Evolutionary conservation across 2,113 vertebrate genomes (phyloP).

Genomic region (Pampusana beccarii): DNA sequence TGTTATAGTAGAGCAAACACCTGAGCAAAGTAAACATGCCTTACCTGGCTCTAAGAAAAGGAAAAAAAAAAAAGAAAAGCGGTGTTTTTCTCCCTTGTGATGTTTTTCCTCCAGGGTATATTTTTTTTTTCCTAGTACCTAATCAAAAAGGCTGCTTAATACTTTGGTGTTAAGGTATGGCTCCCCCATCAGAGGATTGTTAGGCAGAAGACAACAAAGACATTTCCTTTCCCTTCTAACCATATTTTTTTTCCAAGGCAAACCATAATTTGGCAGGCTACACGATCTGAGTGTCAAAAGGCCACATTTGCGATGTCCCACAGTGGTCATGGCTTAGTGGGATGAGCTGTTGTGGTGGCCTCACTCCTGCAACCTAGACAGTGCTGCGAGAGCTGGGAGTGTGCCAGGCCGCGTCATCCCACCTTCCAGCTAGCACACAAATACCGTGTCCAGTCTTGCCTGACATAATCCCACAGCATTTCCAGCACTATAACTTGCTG

Average conservation of each 20-base stretch:
- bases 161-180: background rate
- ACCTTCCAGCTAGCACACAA: background rate
- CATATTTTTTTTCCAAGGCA: background rate
- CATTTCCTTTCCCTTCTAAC: background rate
- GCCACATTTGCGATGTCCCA: accelerated
- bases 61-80: accelerated
- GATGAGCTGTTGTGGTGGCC: background rate
- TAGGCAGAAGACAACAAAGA: background rate
- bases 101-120: background rate
- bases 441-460: background rate
- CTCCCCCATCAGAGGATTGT: background rate
- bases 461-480: background rate
- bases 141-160: background rate
- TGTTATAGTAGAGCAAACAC: background rate
- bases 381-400: background rate
- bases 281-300: background rate
- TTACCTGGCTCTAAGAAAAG: background rate
- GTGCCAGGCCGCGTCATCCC: background rate
- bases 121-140: background rate
- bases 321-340: background rate
- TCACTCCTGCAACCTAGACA: background rate
- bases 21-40: background rate
- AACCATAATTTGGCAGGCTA: background rate
- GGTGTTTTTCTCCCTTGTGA: background rate
- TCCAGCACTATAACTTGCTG: background rate